phyloP scores from a whole-genome alignment of 2,797 vertebrate genomes.

The Crypturellus tataupa region DNA sequence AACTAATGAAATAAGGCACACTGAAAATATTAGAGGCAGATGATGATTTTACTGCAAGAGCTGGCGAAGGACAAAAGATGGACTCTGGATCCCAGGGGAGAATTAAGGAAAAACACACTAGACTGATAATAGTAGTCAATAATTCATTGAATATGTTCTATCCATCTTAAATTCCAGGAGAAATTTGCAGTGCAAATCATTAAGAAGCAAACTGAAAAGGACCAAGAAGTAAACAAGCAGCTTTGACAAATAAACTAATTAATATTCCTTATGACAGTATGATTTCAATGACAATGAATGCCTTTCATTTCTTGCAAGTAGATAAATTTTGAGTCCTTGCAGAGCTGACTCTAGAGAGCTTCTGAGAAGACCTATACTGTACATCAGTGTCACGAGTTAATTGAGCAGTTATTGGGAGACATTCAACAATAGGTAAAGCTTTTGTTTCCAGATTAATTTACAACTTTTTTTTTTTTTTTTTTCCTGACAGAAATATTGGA shows the following conservation, averaged over 20 bases:
- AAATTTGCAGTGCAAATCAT: not conserved
- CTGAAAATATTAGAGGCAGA: not conserved
- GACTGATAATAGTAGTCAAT: not conserved
- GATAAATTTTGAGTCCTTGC: not conserved
- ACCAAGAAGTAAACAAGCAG: not conserved
- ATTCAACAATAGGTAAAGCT: not conserved
- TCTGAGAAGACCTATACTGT: not conserved
- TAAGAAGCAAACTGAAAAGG: not conserved
- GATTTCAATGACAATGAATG: conserved; percentile 7
- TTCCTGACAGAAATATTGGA: not conserved
- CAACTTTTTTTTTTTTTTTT: not conserved
- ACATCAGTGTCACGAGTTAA: not conserved
- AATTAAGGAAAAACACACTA: not conserved
- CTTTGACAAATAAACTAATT: not conserved
- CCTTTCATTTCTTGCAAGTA: not conserved
- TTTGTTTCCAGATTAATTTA: conserved; percentile 7
- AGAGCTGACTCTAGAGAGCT: not conserved
- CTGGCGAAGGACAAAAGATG: not conserved
- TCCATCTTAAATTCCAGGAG: not conserved
- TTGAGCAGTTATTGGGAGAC: not conserved
- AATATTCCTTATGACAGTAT: not conserved
- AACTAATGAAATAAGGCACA: not conserved
- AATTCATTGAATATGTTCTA: not conserved
- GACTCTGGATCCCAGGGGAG: accelerated
- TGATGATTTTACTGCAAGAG: not conserved